A percentile compares a stretch with the other conserved stretches of the same genome.
Evolutionary conservation across 1,140 invertebrate genomes (phyloP).

Genomic region (Lepidurus packardi): DNA sequence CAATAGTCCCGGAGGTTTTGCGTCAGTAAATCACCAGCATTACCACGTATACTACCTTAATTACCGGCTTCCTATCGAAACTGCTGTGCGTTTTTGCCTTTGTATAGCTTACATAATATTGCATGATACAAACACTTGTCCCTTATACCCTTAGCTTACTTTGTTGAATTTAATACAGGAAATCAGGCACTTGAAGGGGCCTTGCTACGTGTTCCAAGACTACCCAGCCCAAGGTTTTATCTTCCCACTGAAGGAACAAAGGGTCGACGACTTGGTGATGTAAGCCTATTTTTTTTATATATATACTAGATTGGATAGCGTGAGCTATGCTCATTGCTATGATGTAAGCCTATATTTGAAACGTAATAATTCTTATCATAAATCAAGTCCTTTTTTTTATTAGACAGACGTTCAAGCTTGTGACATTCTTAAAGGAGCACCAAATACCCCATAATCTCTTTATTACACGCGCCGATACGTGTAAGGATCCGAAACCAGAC

Average conservation of each 20-base stretch:
- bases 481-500: conserved; percentile 34
- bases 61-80: conserved; percentile 57
- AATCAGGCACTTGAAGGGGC: conserved; percentile 48
- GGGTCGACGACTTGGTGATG: conserved; percentile 40
- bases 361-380: too few species aligned
- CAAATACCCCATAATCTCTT: conserved; percentile 63
- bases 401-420: conserved; percentile 48
- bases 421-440: conserved; percentile 51
- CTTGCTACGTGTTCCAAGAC: conserved; percentile 48
- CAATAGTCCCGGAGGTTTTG: conserved; percentile 69
- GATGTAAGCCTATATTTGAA: too few species aligned
- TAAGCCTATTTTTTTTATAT: conserved; percentile 18
- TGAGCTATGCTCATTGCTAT: too few species aligned
- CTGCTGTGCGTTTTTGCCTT: conserved; percentile 48
- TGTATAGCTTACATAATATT: conserved; percentile 35
- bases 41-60: conserved; percentile 66
- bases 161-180: conserved; percentile 37
- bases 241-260: conserved; percentile 49
- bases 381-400: conserved; percentile 11
- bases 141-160: conserved; percentile 29
- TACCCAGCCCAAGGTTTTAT: conserved; percentile 59
- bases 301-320: too few species aligned
- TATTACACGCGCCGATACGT: conserved; percentile 52
- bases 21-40: conserved; percentile 75
- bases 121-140: conserved; percentile 2